These are phyloP conservation scores for Sialis lutaria DNA, from an alignment of 2,888 invertebrate species.

Conservation along the genomic window DNA sequence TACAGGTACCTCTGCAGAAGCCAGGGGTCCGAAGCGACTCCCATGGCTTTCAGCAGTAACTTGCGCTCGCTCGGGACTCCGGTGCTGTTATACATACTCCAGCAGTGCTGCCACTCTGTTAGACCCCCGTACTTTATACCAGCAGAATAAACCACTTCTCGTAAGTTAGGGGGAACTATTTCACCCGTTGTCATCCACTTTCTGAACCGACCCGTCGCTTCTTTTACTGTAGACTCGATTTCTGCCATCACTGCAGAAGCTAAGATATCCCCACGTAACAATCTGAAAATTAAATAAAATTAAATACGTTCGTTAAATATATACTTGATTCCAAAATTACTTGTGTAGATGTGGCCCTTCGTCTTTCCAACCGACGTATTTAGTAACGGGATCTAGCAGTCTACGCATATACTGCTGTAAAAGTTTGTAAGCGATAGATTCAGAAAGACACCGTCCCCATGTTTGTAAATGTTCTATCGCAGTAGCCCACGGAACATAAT, in stretches of 20 bases:
- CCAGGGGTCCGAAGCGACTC: constrained; percentile 61
- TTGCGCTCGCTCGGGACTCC: constrained; percentile 52
- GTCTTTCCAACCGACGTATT: constrained; percentile 44
- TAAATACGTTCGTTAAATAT: background rate
- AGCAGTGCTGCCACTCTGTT: constrained; percentile 60
- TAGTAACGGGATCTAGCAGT: constrained; percentile 37
- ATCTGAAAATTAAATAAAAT: constrained; percentile 29
- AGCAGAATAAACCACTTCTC: constrained; percentile 46
- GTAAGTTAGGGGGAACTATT: constrained; percentile 53
- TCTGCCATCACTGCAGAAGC: constrained; percentile 56
- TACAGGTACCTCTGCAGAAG: constrained; percentile 46
- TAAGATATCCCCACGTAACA: constrained; percentile 52
- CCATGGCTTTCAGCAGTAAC: constrained; percentile 50
- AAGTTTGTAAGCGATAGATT: constrained; percentile 48
- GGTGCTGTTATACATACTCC: constrained; percentile 49
- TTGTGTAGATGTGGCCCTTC: constrained; percentile 43
- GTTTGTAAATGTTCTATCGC: constrained; percentile 56
- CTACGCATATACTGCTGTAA: constrained; percentile 41
- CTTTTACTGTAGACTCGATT: constrained; percentile 46
- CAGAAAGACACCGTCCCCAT: constrained; percentile 55
- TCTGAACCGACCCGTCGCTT: constrained; percentile 50
- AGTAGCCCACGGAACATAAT: constrained; percentile 74
- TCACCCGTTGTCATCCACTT: constrained; percentile 50
- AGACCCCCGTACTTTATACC: constrained; percentile 55
- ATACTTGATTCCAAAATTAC: constrained; percentile 21